These are phyloP conservation scores for Delichon dasypus DNA, from an alignment of 2,797 vertebrate genomes.

Conservation along the genomic window DNA sequence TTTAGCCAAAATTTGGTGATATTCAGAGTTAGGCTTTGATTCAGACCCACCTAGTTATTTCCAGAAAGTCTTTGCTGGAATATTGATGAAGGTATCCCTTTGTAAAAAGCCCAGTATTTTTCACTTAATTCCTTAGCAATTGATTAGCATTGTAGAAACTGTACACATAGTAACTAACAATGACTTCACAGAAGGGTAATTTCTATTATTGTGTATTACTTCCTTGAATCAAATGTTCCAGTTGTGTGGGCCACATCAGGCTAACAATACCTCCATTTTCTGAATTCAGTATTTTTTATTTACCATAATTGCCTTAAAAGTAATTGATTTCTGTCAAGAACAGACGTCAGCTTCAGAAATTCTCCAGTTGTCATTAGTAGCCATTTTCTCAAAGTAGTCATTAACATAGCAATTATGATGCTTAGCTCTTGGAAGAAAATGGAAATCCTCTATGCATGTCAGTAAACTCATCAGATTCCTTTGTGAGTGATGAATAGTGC, in stretches of 20 bases:
- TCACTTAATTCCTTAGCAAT: not conserved
- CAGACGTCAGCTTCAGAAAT: not conserved
- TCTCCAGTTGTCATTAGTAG: not conserved
- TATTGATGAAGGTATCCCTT: not conserved
- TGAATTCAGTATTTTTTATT: not conserved
- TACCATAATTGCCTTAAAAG: not conserved
- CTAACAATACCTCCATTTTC: not conserved
- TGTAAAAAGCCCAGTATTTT: not conserved
- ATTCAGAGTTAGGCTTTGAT: not conserved
- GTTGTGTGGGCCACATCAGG: not conserved
- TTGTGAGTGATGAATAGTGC: not conserved
- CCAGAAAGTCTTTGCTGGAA: not conserved
- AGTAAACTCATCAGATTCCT: not conserved
- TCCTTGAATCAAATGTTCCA: not conserved
- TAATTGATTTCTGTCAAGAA: not conserved
- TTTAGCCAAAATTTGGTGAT: not conserved
- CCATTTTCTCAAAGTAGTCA: not conserved
- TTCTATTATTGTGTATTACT: not conserved
- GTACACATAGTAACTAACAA: not conserved
- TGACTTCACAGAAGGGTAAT: not conserved
- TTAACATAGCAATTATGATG: not conserved
- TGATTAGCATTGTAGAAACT: not conserved
- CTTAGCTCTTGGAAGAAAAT: not conserved
- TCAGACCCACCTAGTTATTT: not conserved
- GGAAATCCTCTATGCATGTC: not conserved